A percentile compares a stretch with the other conserved stretches of the same genome.
phyloP scores from a whole-genome alignment of 2,888 invertebrate species.

The Notodonta ziczac region DNA sequence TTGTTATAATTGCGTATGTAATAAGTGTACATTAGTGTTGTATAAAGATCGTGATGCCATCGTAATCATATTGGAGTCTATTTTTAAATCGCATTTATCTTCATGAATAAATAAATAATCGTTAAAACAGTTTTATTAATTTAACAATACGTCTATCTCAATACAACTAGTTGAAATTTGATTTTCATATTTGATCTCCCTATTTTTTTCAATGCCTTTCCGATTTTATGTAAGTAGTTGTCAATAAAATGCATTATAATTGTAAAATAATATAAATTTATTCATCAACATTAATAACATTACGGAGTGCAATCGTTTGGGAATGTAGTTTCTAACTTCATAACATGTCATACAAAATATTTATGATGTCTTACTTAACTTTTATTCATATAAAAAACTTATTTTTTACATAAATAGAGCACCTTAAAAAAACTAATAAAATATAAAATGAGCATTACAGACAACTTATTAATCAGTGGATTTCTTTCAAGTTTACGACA shows the following conservation, averaged over 20 bases:
- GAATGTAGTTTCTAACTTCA: constrained; percentile 39
- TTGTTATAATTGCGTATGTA: constrained; percentile 56
- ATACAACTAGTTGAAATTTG: too few relatives aligned
- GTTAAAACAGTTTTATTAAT: constrained; percentile 1
- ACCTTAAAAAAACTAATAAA: constrained; percentile 17
- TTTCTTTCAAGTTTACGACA: too few relatives aligned
- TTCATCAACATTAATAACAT: constrained; percentile 35
- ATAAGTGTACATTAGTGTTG: constrained; percentile 73
- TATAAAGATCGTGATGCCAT: constrained; percentile 76
- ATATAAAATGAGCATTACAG: constrained; percentile 1
- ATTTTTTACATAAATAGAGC: constrained; percentile 24
- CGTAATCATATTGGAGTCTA: constrained; percentile 67
- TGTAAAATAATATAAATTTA: constrained; percentile 36
- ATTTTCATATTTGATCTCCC: too few relatives aligned
- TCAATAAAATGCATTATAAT: background rate
- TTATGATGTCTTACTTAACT: constrained; percentile 27
- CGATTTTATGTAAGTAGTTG: background rate
- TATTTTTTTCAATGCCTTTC: background rate
- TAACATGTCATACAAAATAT: constrained; percentile 38
- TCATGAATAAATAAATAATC: constrained; percentile 60
- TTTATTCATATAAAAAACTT: constrained; percentile 20
- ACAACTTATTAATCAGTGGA: background rate
- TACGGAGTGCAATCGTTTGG: constrained; percentile 38
- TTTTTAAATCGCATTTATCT: constrained; percentile 77
- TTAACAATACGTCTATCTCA: too few relatives aligned